phyloP scores from a whole-genome alignment of 2,113 vertebrate genomes.

The Prolemur simus region DNA sequence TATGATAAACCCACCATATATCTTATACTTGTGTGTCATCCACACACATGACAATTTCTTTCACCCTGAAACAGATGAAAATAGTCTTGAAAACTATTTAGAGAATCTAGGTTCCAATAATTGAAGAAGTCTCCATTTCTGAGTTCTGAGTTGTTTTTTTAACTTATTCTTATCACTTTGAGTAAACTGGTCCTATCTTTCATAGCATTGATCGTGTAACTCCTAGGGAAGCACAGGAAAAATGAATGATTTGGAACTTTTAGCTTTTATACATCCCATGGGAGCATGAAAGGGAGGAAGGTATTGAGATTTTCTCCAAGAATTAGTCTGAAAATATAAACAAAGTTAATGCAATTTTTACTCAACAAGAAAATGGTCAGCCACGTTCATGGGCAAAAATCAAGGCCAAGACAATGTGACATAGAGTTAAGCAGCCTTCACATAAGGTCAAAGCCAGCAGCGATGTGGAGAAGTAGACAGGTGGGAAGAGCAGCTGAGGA shows the following conservation, averaged over 20 bases:
- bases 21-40: too few relatives aligned
- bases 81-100: not conserved
- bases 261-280: accelerated
- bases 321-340: not conserved
- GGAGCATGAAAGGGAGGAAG: accelerated
- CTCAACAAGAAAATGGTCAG: not conserved
- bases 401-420: not conserved
- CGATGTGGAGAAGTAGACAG: accelerated
- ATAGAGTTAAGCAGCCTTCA: not conserved
- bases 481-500: not conserved
- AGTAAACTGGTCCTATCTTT: not conserved
- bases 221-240: not conserved
- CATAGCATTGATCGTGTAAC: too few relatives aligned
- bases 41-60: not conserved
- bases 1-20: accelerated
- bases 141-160: not conserved
- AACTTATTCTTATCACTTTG: not conserved
- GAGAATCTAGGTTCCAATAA: not conserved
- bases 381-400: not conserved
- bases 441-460: not conserved
- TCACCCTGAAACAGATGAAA: not conserved
- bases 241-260: not conserved
- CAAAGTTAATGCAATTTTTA: not conserved
- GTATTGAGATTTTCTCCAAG: not conserved
- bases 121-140: not conserved